Base-by-base conservation (phyloP, 2,113 vertebrate species). In the Rhinolophus sinicus region DNA sequence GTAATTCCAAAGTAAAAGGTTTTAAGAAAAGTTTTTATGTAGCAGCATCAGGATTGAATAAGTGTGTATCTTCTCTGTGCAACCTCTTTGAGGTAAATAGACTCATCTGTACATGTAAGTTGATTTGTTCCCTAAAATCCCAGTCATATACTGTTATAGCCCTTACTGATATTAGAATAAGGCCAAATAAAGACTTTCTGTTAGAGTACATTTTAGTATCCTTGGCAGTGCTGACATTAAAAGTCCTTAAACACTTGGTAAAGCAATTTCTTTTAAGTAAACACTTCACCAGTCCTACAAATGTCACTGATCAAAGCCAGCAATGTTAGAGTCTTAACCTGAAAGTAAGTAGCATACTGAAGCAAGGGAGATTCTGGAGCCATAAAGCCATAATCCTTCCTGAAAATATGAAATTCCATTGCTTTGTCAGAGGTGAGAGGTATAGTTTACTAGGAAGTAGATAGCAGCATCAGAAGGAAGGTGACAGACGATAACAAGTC, bases 221-320 rank as follows among this genome's bases (percentile, higher is more conserved):
- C 35, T 12, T 81, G 38, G 33, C 90, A 77, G 62, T 52, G 18
- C 75, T 94, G 67, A 54, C 72, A 64, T 93, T 89, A 80, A 70
- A 92, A 24, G 67, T 60, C 18, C 40, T 86, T 65, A 35, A 89
- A 80, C 44, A 83, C 21, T 84, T 90, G 50, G 81, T 77, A 80
- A 94, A 94, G 62, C 33, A 80, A 81, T 85, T 97, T 96, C 18
- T 72, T 82, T 82, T 22, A 88, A 40, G 35, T 65, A 62, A 96
- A 62, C 9, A 62, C 28, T 78, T 92, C 44, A 28, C 30, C 40
- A 84, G 0, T 58, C 14, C 73, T 44, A 21, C 24, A 85, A 73
- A 92, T 65, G 50, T 87, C 70, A 52, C 56, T 52, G 60, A 82
- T 94, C 76, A 93, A 81, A 95, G 40, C 24, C 75, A 84, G 56